phyloP scores from a whole-genome alignment of 2,797 vertebrate species.

The Morelia viridis region DNA sequence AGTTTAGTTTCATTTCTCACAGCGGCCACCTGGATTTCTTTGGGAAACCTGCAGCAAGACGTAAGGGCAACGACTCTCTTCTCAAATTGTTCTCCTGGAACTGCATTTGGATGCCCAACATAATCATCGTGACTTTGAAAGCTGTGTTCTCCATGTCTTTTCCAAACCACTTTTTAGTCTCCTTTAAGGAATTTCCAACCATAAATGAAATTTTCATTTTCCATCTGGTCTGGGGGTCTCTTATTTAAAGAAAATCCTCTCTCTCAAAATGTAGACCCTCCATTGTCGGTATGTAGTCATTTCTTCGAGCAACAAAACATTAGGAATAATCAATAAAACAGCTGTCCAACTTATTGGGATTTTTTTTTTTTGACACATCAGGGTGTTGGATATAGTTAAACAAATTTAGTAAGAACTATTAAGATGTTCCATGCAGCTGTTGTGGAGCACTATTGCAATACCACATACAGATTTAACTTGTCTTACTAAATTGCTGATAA shows the following conservation, averaged over 20 bases:
- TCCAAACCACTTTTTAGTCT: too few relatives aligned
- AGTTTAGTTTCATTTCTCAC: not conserved
- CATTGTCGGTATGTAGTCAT: not conserved
- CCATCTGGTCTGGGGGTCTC: too few relatives aligned
- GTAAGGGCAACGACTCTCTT: not conserved
- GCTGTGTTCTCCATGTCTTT: too few relatives aligned
- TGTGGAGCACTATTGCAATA: not conserved
- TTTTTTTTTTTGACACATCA: not conserved
- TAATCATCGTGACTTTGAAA: not conserved
- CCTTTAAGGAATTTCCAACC: too few relatives aligned
- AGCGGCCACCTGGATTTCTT: not conserved
- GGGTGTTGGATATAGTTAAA: not conserved
- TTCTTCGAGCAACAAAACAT: not conserved
- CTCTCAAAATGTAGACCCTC: not conserved
- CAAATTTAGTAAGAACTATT: not conserved
- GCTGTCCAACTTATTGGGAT: not conserved
- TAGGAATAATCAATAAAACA: not conserved
- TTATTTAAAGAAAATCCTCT: not conserved
- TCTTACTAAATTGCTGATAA: not conserved
- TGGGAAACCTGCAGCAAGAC: not conserved
- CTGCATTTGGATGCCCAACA: not conserved
- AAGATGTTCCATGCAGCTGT: not conserved
- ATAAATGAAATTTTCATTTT: too few relatives aligned
- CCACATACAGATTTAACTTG: not conserved
- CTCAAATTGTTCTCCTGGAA: not conserved